Base-by-base conservation (phyloP, 2,797 vertebrate species). In the Hippopotamyrus pictus region DNA sequence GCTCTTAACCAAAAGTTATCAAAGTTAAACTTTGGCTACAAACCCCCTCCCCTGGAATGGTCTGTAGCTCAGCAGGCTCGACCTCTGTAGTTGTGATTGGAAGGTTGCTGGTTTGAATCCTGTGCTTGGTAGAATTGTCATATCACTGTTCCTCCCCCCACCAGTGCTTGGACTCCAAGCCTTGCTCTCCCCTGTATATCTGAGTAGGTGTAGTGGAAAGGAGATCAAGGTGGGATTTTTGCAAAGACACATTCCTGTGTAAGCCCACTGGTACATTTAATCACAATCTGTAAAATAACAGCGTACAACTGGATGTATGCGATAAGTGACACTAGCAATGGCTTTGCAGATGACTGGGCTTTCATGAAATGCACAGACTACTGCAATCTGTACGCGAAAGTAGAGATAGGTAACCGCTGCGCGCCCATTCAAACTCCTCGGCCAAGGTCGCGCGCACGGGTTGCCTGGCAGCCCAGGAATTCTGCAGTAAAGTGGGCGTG, bases 401-500 rank as follows among this genome's bases (percentile, higher is more conserved):
- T 29, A n/a, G 12, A 8, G 19, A 54, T n/a, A 53, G 44, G 22
- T 19, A 48, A 86, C 46, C 48, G 25, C 65, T 25, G 44, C 79
- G n/a, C 17, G 62, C 62, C 89, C 48, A 76, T 86, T 87, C 33
- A 53, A 86, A 89, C 29, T 54, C 3, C 86, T 89, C 48, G 33
- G 62, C 19, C 29, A 29, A 51, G 59, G 57, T 50, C 33, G 54
- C 59, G 83, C 83, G 57, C 88, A 41, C 8, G 46, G 86, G 62
- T 76, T 89, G 89, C 89, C 84, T 86, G 89, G 84, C 89, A 76
- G 83, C 84, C 19, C 46, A 89, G 89, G 59, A 89, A 89, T 89
- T 89, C 89, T 89, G 89, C 89, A 89, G 83, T 89, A 89, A 89
- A 89, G 89, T 54, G 44, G 89, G 89, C 48, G 83, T 62, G 84